Evolutionary conservation across 2,888 invertebrate genomes (phyloP).

Genomic region (Timema podura): DNA sequence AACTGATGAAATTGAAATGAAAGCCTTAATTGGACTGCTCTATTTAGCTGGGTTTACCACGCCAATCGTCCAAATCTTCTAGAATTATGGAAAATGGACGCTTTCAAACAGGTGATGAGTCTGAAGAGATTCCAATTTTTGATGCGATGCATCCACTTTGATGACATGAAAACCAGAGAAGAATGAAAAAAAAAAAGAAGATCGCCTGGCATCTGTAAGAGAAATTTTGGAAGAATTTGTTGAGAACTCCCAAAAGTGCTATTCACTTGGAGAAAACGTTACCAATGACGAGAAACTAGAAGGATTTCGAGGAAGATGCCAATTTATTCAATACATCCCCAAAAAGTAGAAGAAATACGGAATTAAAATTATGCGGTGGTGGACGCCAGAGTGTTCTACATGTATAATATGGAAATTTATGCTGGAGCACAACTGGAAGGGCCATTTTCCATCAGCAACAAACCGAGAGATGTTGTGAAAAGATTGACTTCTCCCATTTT

Average conservation of each 20-base stretch:
- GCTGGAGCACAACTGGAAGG: not conserved
- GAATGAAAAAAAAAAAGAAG: constrained; percentile 28
- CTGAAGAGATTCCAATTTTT: no score
- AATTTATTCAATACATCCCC: constrained; percentile 10
- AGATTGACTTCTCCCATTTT: not conserved
- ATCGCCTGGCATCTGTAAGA: constrained; percentile 30
- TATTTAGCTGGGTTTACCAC: not conserved
- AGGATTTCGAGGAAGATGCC: not conserved
- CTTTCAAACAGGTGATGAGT: no score
- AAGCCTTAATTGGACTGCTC: not conserved
- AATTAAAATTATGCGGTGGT: not conserved
- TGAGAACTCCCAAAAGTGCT: constrained; percentile 28
- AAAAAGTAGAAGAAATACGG: not conserved
- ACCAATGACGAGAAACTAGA: constrained; percentile 8
- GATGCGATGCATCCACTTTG: constrained; percentile 33
- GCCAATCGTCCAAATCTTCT: not conserved
- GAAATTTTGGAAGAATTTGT: constrained; percentile 34
- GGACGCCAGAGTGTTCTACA: not conserved
- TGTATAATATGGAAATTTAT: not conserved
- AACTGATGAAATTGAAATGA: constrained; percentile 10
- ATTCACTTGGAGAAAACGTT: constrained; percentile 31
- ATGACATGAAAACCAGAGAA: constrained; percentile 30
- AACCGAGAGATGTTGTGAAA: not conserved
- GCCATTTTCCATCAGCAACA: not conserved
- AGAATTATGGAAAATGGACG: no score